Evolutionary conservation across 1,140 invertebrate genomes (phyloP), one percentile per base, ranked within the genome.

Genomic region (Papilio aristodemus): DNA sequence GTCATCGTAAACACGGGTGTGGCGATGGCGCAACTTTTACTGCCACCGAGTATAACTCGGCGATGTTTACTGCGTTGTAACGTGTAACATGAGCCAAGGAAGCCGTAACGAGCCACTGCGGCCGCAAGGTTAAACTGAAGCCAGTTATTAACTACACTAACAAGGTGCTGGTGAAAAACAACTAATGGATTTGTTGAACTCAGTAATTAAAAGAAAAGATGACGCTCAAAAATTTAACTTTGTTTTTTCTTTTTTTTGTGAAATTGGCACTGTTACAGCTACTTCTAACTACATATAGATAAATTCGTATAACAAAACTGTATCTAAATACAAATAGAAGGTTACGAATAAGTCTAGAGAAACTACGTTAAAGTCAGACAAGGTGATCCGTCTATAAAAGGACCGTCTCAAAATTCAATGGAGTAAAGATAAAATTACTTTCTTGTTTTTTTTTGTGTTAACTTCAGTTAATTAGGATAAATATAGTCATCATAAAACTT

Each of bases 41-140:
- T 39, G 32, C 4, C 59, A 38, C 32, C 11, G 17, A 17, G 36
- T 62, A n/a, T 37, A 62, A 17, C 14, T 38, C 10, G 25, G 13
- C 43, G 14, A 27, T 59, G 57, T 14, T 59, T 38, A 38, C 36
- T 32, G 36, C 36, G 36, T 36, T 36, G 59, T 39, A 38, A 60
- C 3, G 19, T 37, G 57, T 59, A 69, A 69, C 10, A 72, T 38
- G 67, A 69, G 41, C 36, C 14, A 17, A 25, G 71, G 59, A 70
- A 70, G 68, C 69, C 72, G 37, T 73, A 73, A 41, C n/a, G 67
- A 67, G 6, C 14, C 58, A 27, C 22, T 67, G 43, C 27, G 67
- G 13, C 22, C 71, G 66, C 72, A 73, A 73, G 69, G 68, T 70
- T 68, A 70, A 67, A 68, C 13, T 62, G 69, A 73, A 73, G 68